Percentiles rank a stretch among this genome's conserved stretches.
phyloP scores from a whole-genome alignment of 2,113 vertebrate genomes.

The Triplophysa tibetana region DNA sequence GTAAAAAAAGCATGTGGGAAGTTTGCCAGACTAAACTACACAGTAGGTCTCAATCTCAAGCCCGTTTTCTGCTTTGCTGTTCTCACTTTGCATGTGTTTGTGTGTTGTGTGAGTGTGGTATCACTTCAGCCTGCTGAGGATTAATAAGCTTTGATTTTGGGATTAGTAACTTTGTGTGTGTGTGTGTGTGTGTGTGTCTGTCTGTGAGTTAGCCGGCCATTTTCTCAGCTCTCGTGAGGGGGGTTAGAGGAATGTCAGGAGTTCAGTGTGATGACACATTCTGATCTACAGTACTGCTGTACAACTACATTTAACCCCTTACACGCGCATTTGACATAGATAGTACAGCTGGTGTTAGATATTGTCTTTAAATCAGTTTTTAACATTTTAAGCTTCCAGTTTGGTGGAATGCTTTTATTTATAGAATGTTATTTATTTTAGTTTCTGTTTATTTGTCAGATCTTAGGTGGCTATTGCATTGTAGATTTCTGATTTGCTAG shows the following conservation, averaged over 20 bases:
- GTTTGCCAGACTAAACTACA: slow-evolving; percentile 68
- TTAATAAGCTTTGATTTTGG: slow-evolving; percentile 54
- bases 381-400: not conserved
- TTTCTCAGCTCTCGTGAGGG: slow-evolving; percentile 22
- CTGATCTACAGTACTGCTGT: slow-evolving; percentile 56
- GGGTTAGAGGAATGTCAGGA: slow-evolving; percentile 54
- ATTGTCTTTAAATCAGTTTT: not conserved
- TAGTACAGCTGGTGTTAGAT: not conserved
- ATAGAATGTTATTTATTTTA: not conserved
- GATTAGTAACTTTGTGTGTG: not conserved
- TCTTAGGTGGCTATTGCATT: slow-evolving; percentile 12
- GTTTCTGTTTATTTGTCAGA: not conserved
- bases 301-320: slow-evolving; percentile 61
- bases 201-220: not conserved
- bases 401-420: not conserved
- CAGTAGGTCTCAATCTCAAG: slow-evolving; percentile 75
- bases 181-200: not conserved
- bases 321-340: not conserved
- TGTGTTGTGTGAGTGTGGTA: not conserved
- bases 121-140: slow-evolving; percentile 40
- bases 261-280: slow-evolving; percentile 58
- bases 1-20: slow-evolving; percentile 67
- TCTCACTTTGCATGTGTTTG: slow-evolving; percentile 37
- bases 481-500: not conserved
- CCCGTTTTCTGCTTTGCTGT: slow-evolving; percentile 57